Conservation (phyloP, 2,113 vertebrate species). For the Rana temporaria region DNA sequence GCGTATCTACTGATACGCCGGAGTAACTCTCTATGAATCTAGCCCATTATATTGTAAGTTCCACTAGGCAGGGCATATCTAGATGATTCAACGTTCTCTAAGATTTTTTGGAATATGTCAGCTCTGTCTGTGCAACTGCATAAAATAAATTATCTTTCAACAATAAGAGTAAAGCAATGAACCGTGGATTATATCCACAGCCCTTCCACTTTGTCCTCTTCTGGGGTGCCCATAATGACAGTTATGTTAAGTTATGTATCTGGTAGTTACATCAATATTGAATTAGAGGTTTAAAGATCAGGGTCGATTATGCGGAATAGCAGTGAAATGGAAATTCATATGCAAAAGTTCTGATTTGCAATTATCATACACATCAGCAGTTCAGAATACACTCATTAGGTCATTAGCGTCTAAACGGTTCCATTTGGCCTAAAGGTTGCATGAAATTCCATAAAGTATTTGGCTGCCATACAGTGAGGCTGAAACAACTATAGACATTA, state of each 20-base stretch:
- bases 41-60: no score
- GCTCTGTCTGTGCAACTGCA: no score
- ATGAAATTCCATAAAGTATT: slow-evolving; percentile 37
- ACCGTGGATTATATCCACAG: not conserved
- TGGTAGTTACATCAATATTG: slow-evolving; percentile 42
- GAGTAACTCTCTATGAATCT: no score
- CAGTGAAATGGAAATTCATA: slow-evolving; percentile 34
- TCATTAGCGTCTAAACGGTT: slow-evolving; percentile 30
- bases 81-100: no score
- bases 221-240: not conserved
- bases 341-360: slow-evolving; percentile 38
- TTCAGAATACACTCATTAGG: slow-evolving; percentile 30
- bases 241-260: slow-evolving; percentile 14
- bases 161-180: not conserved
- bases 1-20: no score
- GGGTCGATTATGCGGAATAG: slow-evolving; percentile 36
- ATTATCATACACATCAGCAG: slow-evolving; percentile 39
- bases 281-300: slow-evolving; percentile 48
- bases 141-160: no score
- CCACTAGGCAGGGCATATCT: no score
- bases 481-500: slow-evolving; percentile 23
- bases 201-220: not conserved
- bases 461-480: slow-evolving; percentile 8
- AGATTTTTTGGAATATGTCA: no score
- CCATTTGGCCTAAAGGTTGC: slow-evolving; percentile 41